phyloP scores from a whole-genome alignment of 2,888 invertebrate genomes.

The Heteromurus nitidus region DNA sequence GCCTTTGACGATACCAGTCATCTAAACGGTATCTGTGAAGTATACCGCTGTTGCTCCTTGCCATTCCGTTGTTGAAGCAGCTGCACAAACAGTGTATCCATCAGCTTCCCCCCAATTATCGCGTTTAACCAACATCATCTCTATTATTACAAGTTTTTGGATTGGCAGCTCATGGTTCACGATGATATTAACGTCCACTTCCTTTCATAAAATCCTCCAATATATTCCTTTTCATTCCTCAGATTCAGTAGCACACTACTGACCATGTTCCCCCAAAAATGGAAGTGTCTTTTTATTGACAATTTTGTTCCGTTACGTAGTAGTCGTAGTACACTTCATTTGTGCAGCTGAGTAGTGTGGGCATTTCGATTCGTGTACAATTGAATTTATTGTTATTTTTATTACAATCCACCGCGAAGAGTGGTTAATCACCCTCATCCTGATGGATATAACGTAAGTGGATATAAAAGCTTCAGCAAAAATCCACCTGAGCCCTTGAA shows the following conservation, averaged over 20 bases:
- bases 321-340: conserved; percentile 50
- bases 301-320: conserved; percentile 61
- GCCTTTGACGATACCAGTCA: neutral
- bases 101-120: conserved; percentile 8
- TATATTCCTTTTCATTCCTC: neutral
- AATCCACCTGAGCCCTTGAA: conserved; percentile 37
- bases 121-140: neutral
- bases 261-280: conserved; percentile 59
- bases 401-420: neutral
- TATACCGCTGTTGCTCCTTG: neutral
- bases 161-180: conserved; percentile 23
- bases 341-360: neutral
- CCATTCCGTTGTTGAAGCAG: neutral
- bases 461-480: neutral
- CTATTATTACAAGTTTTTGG: neutral
- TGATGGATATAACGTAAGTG: neutral
- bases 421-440: neutral
- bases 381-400: conserved; percentile 10
- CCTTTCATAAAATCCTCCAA: neutral
- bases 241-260: conserved; percentile 16
- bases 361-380: neutral
- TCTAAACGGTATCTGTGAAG: neutral
- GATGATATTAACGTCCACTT: conserved; percentile 4
- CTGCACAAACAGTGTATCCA: neutral
- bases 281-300: conserved; percentile 50